Evolutionary conservation across 1,140 invertebrate genomes (phyloP).

Genomic region (Steinernema feltiae): DNA sequence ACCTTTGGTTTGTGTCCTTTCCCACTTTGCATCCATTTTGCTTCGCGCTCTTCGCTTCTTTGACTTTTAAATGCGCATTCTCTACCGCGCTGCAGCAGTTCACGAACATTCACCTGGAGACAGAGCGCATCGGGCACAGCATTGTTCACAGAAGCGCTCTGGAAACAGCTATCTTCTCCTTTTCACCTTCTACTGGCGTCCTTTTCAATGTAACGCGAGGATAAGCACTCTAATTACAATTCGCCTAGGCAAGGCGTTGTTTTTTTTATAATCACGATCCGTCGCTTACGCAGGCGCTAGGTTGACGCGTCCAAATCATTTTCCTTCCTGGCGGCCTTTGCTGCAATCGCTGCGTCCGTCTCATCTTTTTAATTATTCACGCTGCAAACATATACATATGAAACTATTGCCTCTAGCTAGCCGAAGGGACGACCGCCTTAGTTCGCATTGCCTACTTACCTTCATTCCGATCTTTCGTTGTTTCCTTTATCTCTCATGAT

Average conservation of each 20-base stretch:
- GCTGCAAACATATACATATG: not conserved
- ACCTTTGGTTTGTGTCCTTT: not conserved
- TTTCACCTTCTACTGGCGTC: not conserved
- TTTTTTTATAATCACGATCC: conserved; percentile 13
- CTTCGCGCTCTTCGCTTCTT: not conserved
- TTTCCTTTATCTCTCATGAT: no score
- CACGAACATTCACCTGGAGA: not conserved
- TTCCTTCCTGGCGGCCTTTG: not conserved
- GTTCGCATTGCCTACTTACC: not conserved
- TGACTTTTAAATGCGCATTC: not conserved
- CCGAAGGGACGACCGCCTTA: no score
- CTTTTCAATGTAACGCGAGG: not conserved
- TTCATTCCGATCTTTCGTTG: no score
- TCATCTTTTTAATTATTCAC: conserved; percentile 5
- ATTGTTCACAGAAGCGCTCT: no score
- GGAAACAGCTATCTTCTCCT: not conserved
- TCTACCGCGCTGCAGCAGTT: no score
- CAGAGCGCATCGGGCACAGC: no score
- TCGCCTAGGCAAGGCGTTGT: not conserved
- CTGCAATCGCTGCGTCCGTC: not conserved
- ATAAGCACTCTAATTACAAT: conserved; percentile 8
- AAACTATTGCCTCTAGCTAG: not conserved
- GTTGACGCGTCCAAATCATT: not conserved
- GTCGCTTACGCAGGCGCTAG: not conserved
- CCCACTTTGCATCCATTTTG: not conserved